Base-by-base conservation (phyloP, 1,140 invertebrate species). In the Drosophila nasuta region DNA sequence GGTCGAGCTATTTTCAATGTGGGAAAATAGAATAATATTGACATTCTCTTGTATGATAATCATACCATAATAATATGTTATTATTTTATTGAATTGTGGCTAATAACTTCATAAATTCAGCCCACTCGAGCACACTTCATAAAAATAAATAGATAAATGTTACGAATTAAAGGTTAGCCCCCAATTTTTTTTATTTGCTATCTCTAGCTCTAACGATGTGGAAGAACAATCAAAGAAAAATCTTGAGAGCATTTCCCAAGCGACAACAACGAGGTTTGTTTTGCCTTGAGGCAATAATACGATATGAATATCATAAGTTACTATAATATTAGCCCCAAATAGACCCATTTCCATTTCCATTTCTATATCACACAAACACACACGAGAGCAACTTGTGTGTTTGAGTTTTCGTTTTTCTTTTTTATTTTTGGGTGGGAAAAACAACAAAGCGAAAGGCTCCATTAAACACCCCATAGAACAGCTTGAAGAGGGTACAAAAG, bases 281-380 rank as follows among this genome's bases (percentile, higher is more conserved):
- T 56, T 45, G 72, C 35, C 62, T 51, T 43, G 59, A 38, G 45
- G 69, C 68, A 71, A 85, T 83, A 85, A 83, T 85, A 71, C 75
- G 73, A 66, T 81, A 85, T 85, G 78, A 73, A 83, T 83, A 83
- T 85, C 81, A 83, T 80, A 80, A 83, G 81, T 83, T 85, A 83
- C 81, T 78, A 83, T 85, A 76, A 81, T 82, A 83, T 85, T 83
- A 83, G 81, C 81, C 81, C 81, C 77, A 80, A 83, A 83, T 85
- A 83, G 81, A 83, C 81, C 81, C 78, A 85, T 83, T 76, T 85
- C 72, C 45, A 69, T 65, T 43, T 54, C 33, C 33, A 33, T 25
- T 25, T 25, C 20, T 25, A 25, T 25, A 25, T 25, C 15, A 20
- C 76, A 46, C 58, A 38, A 17, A 57, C 51, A 58, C 43, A 67